phyloP scores from a whole-genome alignment of 2,888 invertebrate genomes.

The Thelaira solivaga region DNA sequence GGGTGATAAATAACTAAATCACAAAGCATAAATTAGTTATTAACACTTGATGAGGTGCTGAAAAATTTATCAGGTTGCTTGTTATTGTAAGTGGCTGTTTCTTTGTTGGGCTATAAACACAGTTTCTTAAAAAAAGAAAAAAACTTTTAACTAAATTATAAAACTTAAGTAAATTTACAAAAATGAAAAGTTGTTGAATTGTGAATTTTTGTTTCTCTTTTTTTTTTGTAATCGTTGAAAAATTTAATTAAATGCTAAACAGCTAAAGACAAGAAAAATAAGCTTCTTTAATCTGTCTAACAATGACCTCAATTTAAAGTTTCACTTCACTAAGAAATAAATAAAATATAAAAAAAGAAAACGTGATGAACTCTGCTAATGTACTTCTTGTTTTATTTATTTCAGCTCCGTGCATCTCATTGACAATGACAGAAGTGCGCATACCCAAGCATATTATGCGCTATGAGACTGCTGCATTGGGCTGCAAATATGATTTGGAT shows the following conservation, averaged over 20 bases:
- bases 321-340: too few species aligned
- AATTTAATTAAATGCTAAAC: slow-evolving; percentile 36
- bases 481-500: slow-evolving; percentile 90
- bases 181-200: neutral
- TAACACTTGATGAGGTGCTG: slow-evolving; percentile 52
- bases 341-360: neutral
- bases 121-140: too few species aligned
- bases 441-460: slow-evolving; percentile 90
- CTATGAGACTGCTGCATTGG: slow-evolving; percentile 85
- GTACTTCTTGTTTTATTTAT: slow-evolving; percentile 38
- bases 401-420: slow-evolving; percentile 78
- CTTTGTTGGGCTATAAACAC: too few species aligned
- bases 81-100: slow-evolving; percentile 21
- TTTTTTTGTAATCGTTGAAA: neutral
- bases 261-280: neutral
- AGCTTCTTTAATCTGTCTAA: neutral
- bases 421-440: slow-evolving; percentile 86
- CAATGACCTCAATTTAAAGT: slow-evolving; percentile 20
- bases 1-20: slow-evolving; percentile 47
- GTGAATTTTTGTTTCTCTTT: too few species aligned
- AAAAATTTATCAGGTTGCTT: slow-evolving; percentile 36
- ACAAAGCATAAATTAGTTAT: slow-evolving; percentile 56
- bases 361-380: neutral
- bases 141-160: slow-evolving; percentile 42
- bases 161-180: neutral